phyloP scores from a whole-genome alignment of 2,888 invertebrate genomes.

The Microplitis deprimator region DNA sequence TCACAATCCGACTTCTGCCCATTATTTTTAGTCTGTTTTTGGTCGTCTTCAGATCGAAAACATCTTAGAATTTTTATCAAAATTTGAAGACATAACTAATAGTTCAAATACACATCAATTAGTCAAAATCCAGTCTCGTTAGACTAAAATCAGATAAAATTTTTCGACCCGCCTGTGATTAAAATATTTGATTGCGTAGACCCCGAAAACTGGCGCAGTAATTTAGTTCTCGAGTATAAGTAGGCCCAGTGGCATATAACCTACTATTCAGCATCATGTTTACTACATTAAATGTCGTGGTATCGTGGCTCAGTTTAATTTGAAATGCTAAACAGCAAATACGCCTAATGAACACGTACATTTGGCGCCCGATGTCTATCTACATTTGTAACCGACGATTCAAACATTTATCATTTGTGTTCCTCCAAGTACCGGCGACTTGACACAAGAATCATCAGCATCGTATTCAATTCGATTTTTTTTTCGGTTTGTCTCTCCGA shows the following conservation, averaged over 20 bases:
- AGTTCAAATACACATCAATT: no score
- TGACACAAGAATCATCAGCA: background rate
- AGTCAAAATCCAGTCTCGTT: no score
- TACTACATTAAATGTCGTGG: conserved; percentile 50
- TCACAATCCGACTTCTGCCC: no score
- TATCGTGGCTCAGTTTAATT: conserved; percentile 57
- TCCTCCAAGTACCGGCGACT: conserved; percentile 53
- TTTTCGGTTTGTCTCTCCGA: background rate
- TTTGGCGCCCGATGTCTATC: conserved; percentile 60
- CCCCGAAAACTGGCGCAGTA: conserved; percentile 50
- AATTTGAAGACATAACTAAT: no score
- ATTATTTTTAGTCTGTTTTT: no score
- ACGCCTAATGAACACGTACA: conserved; percentile 72
- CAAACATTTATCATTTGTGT: conserved; percentile 65
- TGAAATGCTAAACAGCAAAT: conserved; percentile 72
- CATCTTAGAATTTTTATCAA: no score
- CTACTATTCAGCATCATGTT: conserved; percentile 38
- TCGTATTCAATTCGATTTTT: background rate
- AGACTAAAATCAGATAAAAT: no score
- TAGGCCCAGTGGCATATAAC: conserved; percentile 15
- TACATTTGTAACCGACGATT: conserved; percentile 65
- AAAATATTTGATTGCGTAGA: conserved; percentile 69
- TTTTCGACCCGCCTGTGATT: conserved; percentile 58
- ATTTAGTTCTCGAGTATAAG: conserved; percentile 9
- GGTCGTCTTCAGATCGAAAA: no score